Evolutionary conservation across 1,140 invertebrate species (phyloP).

Genomic region (Panagrolaimus sp.): DNA sequence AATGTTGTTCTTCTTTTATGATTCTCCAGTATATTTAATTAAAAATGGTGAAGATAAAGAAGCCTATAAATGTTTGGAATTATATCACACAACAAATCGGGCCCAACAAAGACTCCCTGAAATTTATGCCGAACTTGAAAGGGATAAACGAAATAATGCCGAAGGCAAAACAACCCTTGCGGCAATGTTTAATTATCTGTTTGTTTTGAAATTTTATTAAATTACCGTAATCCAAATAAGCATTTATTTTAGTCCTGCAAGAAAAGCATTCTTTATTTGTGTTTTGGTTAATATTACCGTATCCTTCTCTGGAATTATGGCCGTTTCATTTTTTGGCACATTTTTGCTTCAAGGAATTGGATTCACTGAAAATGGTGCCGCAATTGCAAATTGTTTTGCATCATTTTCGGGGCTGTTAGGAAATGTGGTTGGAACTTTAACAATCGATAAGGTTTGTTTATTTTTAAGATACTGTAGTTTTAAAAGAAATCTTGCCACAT

Average conservation of each 20-base stretch:
- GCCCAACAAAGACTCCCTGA: conserved; percentile 20
- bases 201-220: not conserved
- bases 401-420: conserved; percentile 39
- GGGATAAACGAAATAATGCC: conserved; percentile 6
- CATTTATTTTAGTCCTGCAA: conserved; percentile 28
- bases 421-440: conserved; percentile 36
- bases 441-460: conserved; percentile 22
- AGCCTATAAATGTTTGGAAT: conserved; percentile 27
- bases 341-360: conserved; percentile 35
- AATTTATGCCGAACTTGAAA: conserved; percentile 18
- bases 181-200: conserved; percentile 17
- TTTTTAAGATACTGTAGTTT: conserved; percentile 17
- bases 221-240: conserved; percentile 4
- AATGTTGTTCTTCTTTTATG: conserved; percentile 19
- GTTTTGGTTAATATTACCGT: conserved; percentile 34
- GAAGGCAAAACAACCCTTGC: conserved; percentile 14
- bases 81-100: conserved; percentile 28
- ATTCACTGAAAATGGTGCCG: conserved; percentile 30
- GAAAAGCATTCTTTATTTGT: conserved; percentile 32
- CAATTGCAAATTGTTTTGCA: conserved; percentile 37
- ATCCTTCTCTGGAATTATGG: conserved; percentile 31
- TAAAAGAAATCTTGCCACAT: not conserved
- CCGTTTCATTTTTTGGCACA: conserved; percentile 35
- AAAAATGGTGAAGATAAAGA: conserved; percentile 26
- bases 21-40: conserved; percentile 29